Evolutionary conservation across 2,888 invertebrate genomes (phyloP).

Genomic region (Nemoura dubitans): DNA sequence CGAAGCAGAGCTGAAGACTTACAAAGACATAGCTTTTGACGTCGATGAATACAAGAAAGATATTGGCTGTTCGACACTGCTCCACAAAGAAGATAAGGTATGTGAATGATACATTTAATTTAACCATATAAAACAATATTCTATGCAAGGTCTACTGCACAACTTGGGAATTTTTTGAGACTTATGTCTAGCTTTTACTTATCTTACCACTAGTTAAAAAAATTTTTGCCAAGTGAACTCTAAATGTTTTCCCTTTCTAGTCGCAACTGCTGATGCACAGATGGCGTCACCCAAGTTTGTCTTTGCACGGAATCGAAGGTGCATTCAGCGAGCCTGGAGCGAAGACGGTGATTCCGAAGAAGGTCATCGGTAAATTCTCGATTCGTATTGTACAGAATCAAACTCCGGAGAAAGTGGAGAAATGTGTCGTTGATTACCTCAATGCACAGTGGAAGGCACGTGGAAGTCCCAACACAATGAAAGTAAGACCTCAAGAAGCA

Average conservation of each 20-base stretch:
- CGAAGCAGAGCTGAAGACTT: slow-evolving; percentile 74
- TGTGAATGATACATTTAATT: neutral
- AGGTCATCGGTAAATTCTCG: slow-evolving; percentile 97
- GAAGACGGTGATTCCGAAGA: slow-evolving; percentile 94
- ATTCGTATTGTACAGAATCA: slow-evolving; percentile 96
- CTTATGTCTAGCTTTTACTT: too few species aligned
- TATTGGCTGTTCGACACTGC: slow-evolving; percentile 74
- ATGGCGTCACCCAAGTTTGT: slow-evolving; percentile 94
- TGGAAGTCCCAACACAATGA: slow-evolving; percentile 87
- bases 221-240: too few species aligned
- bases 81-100: slow-evolving; percentile 80
- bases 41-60: slow-evolving; percentile 76
- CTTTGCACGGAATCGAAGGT: slow-evolving; percentile 94
- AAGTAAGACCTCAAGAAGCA: slow-evolving; percentile 60
- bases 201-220: too few species aligned
- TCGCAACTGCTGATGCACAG: slow-evolving; percentile 89
- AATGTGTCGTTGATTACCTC: slow-evolving; percentile 80
- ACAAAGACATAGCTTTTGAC: slow-evolving; percentile 87
- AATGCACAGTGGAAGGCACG: slow-evolving; percentile 80
- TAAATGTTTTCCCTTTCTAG: slow-evolving; percentile 54
- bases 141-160: too few species aligned
- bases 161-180: too few species aligned
- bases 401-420: slow-evolving; percentile 82
- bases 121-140: too few species aligned
- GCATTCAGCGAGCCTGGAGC: slow-evolving; percentile 93